These are phyloP conservation scores for Trissoscelio sp. DNA, from an alignment of 2,888 invertebrate species.

Conservation along the genomic window DNA sequence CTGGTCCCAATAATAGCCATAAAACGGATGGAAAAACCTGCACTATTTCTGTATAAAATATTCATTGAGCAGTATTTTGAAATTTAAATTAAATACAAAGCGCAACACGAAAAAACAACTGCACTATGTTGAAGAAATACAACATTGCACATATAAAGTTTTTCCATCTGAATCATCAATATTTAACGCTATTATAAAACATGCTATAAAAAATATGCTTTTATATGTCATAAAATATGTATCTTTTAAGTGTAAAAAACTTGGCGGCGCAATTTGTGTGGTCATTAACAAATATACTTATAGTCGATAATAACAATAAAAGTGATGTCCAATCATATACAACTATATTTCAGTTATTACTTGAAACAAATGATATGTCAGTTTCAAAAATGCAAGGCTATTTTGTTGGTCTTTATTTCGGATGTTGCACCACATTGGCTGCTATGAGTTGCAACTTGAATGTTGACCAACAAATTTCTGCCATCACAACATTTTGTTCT, in stretches of 20 bases:
- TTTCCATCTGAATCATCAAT: not conserved
- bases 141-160: not conserved
- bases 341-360: no score
- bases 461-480: conserved; percentile 24
- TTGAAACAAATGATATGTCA: no score
- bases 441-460: no score
- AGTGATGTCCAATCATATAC: no score
- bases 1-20: not conserved
- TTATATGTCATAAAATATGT: conserved; percentile 1
- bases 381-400: no score
- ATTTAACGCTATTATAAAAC: not conserved
- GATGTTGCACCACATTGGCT: not conserved
- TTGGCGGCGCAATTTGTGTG: not conserved
- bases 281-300: not conserved
- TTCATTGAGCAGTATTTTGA: not conserved
- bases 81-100: not conserved
- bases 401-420: no score
- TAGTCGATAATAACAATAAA: no score
- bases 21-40: not conserved
- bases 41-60: not conserved
- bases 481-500: conserved; percentile 3
- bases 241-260: not conserved
- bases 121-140: not conserved
- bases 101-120: not conserved
- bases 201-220: conserved; percentile 13